Conservation (phyloP, 2,797 vertebrate genomes). For the Ceyx erithaca region DNA sequence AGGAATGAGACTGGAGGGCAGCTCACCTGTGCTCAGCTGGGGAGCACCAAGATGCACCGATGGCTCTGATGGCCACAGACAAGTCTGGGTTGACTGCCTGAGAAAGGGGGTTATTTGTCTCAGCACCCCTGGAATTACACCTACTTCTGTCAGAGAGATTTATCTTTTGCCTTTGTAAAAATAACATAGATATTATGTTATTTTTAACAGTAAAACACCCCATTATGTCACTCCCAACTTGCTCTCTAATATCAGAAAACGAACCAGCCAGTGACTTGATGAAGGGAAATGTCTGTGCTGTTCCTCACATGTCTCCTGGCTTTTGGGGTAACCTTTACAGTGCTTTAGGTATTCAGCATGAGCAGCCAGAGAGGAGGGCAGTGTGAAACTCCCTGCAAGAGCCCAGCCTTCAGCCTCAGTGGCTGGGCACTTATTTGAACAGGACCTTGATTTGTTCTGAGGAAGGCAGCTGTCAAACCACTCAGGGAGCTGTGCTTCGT, state of each 20-base stretch:
- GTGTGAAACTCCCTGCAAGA: neutral
- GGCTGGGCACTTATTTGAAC: neutral
- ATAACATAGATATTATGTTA: neutral
- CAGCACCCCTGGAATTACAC: neutral
- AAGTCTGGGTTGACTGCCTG: neutral
- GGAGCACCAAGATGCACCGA: accelerated
- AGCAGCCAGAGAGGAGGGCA: neutral
- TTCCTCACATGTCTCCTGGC: accelerated
- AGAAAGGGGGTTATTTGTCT: neutral
- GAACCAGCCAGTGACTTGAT: neutral
- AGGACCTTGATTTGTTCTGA: neutral
- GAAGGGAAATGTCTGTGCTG: neutral
- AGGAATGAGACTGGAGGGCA: neutral
- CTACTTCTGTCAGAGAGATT: neutral
- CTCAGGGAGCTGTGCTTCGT: neutral
- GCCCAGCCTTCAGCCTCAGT: neutral
- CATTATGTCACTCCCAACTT: neutral
- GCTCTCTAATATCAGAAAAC: neutral
- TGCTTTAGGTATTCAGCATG: neutral
- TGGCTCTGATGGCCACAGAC: neutral
- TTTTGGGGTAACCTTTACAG: neutral
- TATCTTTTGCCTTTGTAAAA: neutral
- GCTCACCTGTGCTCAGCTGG: neutral
- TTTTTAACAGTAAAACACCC: neutral
- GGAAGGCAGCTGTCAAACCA: neutral